These are phyloP conservation scores for Pteropus rufus DNA, from an alignment of 2,797 vertebrate species.

Conservation along the genomic window DNA sequence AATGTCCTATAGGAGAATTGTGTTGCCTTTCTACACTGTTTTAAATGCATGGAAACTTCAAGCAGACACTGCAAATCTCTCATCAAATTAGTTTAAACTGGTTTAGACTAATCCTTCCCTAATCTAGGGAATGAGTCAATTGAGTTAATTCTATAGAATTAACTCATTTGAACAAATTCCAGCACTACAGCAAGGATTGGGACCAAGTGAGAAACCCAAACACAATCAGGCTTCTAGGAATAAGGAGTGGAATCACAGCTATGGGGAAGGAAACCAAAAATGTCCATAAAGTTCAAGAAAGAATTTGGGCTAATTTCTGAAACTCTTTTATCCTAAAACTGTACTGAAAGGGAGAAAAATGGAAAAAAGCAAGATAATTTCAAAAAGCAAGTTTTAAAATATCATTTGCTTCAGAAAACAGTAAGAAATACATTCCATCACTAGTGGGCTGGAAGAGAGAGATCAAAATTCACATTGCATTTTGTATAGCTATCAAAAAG, in stretches of 20 bases:
- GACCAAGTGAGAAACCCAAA: not conserved
- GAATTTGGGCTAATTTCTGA: not conserved
- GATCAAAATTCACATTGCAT: constrained; percentile 69
- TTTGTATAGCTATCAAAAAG: constrained; percentile 62
- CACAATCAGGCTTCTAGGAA: not conserved
- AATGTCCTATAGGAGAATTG: not conserved
- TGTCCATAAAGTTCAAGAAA: not conserved
- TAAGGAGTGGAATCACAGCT: not conserved
- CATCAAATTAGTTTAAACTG: not conserved
- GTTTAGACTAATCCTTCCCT: not conserved
- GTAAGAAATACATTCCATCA: constrained; percentile 43
- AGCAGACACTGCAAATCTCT: not conserved
- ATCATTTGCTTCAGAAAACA: not conserved
- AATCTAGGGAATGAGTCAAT: not conserved
- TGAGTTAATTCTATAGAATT: not conserved
- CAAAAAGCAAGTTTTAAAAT: not conserved
- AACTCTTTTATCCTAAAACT: not conserved
- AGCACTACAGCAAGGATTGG: not conserved
- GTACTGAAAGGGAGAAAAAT: not conserved
- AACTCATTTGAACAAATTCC: not conserved
- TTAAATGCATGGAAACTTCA: not conserved
- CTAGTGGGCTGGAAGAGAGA: constrained; percentile 49
- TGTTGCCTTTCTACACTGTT: not conserved
- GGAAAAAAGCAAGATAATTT: not conserved
- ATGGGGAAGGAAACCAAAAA: not conserved